Evolutionary conservation across 1,140 invertebrate species (phyloP).

Genomic region (Cryptotermes secundus): DNA sequence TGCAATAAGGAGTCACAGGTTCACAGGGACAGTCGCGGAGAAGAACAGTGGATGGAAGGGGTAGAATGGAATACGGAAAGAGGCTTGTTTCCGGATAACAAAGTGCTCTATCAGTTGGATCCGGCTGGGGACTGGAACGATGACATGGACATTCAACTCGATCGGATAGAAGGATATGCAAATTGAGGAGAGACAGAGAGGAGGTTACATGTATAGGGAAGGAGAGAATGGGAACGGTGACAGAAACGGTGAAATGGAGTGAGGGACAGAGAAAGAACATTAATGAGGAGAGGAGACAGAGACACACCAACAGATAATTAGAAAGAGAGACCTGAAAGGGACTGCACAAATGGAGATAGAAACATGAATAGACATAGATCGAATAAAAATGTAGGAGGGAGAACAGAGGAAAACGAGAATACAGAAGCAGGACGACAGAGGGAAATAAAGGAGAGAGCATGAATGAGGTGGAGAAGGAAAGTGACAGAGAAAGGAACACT

Average conservation of each 20-base stretch:
- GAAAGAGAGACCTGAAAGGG: too few relatives aligned
- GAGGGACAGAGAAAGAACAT: too few relatives aligned
- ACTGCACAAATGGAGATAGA: too few relatives aligned
- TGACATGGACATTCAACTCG: background rate
- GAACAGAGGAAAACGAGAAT: too few relatives aligned
- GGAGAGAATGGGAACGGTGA: too few relatives aligned
- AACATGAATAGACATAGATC: too few relatives aligned
- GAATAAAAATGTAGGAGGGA: background rate
- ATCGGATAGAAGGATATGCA: background rate
- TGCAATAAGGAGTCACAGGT: background rate
- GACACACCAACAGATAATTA: too few relatives aligned
- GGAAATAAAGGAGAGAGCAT: background rate
- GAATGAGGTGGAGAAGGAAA: background rate
- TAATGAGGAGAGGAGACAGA: too few relatives aligned
- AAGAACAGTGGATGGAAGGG: background rate
- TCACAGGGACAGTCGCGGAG: background rate
- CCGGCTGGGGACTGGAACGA: background rate
- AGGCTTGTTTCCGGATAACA: background rate
- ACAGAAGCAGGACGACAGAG: too few relatives aligned
- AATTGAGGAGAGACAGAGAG: too few relatives aligned
- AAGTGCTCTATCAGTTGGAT: background rate
- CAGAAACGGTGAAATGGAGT: too few relatives aligned
- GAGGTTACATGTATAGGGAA: too few relatives aligned
- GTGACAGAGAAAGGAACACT: background rate
- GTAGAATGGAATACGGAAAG: background rate